Base-by-base conservation (phyloP, 2,888 invertebrate species). In the Drosophila merina region DNA sequence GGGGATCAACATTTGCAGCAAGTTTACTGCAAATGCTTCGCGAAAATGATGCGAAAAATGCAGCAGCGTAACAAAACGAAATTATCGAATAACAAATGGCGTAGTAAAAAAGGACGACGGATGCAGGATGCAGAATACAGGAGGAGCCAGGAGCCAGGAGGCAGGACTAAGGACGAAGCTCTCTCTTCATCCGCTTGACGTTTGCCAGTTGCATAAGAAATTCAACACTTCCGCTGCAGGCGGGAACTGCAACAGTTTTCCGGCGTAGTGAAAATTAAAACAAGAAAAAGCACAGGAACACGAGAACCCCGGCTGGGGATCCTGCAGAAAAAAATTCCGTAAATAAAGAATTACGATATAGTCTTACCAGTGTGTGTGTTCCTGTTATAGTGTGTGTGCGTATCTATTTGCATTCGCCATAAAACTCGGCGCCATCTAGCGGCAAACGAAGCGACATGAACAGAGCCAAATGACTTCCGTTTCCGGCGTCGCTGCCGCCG, bases 381-480 rank as follows among this genome's bases (percentile, higher is more conserved):
- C n/a, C n/a, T 36, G 6, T 2, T 1, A 4, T 4, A 33, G 36
- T n/a, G 36, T 36, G 36, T 76, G 72, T 77, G 12, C 49, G 40
- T 58, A 28, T 69, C 59, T 86, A 75, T 85, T 75, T 85, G 79
- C 85, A 86, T 78, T 87, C 59, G 72, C 72, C 76, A 82, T 82
- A 76, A 84, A 84, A 74, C 85, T 77, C 60, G 62, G 75, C 74
- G 68, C 56, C 76, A 76, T 64, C 81, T 63, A 72, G 63, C 71
- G 59, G 55, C 72, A 72, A 64, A 66, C 64, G 63, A 66, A 64
- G 54, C 59, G 73, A 45, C 70, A 71, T 50, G 55, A 63, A 54
- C 60, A 68, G 45, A 58, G 56, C 62, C 68, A 87, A 87, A 87
- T 88, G 86, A 87, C 86, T 88, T 87, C 86, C 86, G 88, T 72